Base-by-base conservation (phyloP, 1,140 invertebrate genomes). In the Chrysopa pallens region DNA sequence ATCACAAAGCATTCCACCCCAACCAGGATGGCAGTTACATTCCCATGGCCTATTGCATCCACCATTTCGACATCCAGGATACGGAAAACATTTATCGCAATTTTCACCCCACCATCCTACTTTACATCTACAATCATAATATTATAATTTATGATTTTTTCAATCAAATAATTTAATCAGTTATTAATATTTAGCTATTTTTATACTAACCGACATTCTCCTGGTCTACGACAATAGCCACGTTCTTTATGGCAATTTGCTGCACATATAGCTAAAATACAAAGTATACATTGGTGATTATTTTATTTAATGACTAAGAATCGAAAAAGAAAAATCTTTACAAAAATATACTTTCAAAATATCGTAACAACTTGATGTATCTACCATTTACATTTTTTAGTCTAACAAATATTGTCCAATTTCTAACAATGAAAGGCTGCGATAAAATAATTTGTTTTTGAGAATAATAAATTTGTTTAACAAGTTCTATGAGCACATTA, bases 1-100 rank as follows among this genome's bases (percentile, higher is more conserved):
- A 56, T 89, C 81, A 60, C 87, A 90, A 0, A 90, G 72, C 67
- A 88, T 82, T 39, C 84, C 86, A 13, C 84, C 81, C 84, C 84
- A 90, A 38, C 86, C 85, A 1, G 75, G 70, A 47, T 79, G 69
- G 57, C 87, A 91, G 51, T 77, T 75, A 56, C 87, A 91, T 55
- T 89, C 84, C 84, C 84, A 90, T n/a, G 85, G 84, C 23, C 76
- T 68, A 52, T 74, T 78, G 57, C 87, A 92, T 33, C 72, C 68
- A 11, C 87, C 87, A 58, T 90, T 78, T 29, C 77, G 74, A 54
- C 86, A 91, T 36, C 84, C 86, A 0, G 86, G 85, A 61, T 91
- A 90, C 0, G 76, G 69, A 44, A 80, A 79, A 58, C 87, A 92
- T 56, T 83, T 73, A 36, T 80, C 73, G 56, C 87, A 92, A 47